Percentiles rank a stretch among this genome's conserved stretches.
phyloP scores from a whole-genome alignment of 2,797 vertebrate genomes.

The Phrynocephalus vlangalii region DNA sequence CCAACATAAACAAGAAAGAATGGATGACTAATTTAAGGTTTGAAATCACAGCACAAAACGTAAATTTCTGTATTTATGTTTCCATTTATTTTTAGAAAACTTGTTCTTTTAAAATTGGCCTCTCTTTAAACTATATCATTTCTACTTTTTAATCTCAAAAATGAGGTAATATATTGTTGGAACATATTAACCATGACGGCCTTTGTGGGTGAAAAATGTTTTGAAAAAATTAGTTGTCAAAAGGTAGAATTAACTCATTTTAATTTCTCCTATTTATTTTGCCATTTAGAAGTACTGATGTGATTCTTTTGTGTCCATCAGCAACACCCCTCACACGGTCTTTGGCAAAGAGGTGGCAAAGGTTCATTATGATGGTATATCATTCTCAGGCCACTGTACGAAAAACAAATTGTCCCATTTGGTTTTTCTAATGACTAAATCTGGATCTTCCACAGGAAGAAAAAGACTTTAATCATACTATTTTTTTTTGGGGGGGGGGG shows the following conservation, averaged over 20 bases:
- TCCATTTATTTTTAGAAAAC: background rate
- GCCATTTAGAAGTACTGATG: background rate
- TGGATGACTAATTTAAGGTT: slow-evolving; percentile 43
- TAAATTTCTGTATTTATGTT: slow-evolving; percentile 5
- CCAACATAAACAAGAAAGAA: too few relatives aligned
- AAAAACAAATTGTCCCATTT: background rate
- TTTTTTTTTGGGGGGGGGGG: background rate
- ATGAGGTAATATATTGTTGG: background rate
- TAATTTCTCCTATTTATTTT: background rate
- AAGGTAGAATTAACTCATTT: too few relatives aligned
- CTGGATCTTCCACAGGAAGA: background rate
- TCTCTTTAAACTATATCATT: background rate
- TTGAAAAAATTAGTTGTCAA: too few relatives aligned
- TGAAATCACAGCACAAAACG: slow-evolving; percentile 9
- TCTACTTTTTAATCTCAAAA: background rate
- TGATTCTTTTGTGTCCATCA: background rate
- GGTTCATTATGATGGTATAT: background rate
- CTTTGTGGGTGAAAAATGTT: too few relatives aligned
- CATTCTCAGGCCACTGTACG: background rate
- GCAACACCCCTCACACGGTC: background rate
- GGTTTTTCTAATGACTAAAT: background rate
- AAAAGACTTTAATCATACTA: background rate
- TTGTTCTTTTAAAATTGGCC: slow-evolving; percentile 24
- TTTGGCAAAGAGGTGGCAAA: background rate
- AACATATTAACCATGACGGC: too few relatives aligned